Evolutionary conservation across 2,888 invertebrate genomes (phyloP), one percentile per base, ranked within the genome.

Genomic region (Peribatodes rhomboidaria): DNA sequence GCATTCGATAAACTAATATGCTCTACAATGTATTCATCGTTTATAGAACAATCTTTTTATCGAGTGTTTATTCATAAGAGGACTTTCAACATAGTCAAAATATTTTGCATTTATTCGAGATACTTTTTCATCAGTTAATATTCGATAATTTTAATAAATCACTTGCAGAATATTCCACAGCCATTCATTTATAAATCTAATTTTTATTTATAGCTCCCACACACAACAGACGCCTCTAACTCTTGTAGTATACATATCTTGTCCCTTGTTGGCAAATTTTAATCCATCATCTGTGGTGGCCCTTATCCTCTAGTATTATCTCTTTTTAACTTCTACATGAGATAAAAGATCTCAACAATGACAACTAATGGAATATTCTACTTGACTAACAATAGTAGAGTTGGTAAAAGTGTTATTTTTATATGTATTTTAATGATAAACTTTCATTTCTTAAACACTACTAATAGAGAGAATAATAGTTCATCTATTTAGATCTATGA

Each of bases 391-490:
- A 55, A 49, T 54, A 57, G 14, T 60, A 56, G 46, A 59, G 47
- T 7, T 13, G 50, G 56, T 64, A 52, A 55, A 62, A 27, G 27
- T 27, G n/a, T n/a, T n/a, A 27, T 27, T 27, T 27, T 6, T 27
- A 27, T 27, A 27, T 27, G 27, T 27, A 27, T 27, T 27, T 27
- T 27, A 27, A 27, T 27, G 50, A 59, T 64, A 52, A 55, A 62
- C 42, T 64, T 49, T 61, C 14, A 56, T 62, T 52, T 22, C 60
- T 63, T 65, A 68, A 63, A 54, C n/a, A 59, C 75, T 79, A 80
- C 66, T 55, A 70, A 69, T 77, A 77, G 74, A 80, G 75, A 78
- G 76, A 76, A 70, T 47, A 58, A 63, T 49, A 11, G 70, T 77
- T 74, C 68, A 63, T 75, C 73, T 72, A 73, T 63, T 72, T 74